Base-by-base conservation (phyloP, 2,113 vertebrate genomes). In the Burhinus bistriatus region DNA sequence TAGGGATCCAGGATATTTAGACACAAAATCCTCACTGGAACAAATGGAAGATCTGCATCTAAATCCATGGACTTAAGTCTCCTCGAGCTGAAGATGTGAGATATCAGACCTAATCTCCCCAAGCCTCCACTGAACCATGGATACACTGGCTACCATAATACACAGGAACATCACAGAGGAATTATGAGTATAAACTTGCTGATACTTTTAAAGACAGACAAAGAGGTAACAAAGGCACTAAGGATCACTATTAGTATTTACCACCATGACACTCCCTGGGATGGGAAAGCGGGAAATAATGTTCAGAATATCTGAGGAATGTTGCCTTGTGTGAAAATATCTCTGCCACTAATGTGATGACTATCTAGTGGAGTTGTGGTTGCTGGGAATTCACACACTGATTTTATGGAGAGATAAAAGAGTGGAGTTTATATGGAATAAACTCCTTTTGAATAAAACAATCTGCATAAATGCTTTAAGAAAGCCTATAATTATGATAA, bases 401-500 rank as follows among this genome's bases (percentile, higher is more conserved):
- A 98, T 98, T 98, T 97, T 97, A 96, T 98, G 97, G 97, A 98
- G 97, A 96, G 93, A 98, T 98, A 98, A 97, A 98, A 98, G 97
- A 98, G 98, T 98, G 97, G 97, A 98, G 98, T 98, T 98, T 98
- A 98, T 97, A 98, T 97, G 98, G 98, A 98, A 98, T 98, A 98
- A 98, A 97, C 96, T 97, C 97, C 98, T 98, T 98, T 98, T 98
- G 98, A 98, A 97, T 97, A 98, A 98, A 98, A 98, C 98, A 98
- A 98, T 98, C 98, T 98, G 98, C 98, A 98, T 98, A 98, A 98
- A 98, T 98, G 98, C 98, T 98, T 98, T 98, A 98, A 98, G 98
- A 98, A 98, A 98, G 97, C 98, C 98, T 98, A 97, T 98, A 98
- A 98, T 98, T 98, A 98, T 98, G 98, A 98, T 98, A 98, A 98